Percentiles rank a stretch among this genome's conserved stretches.
These are phyloP conservation scores for Crossocerus cetratus DNA, from an alignment of 2,888 invertebrate species.

Conservation along the genomic window DNA sequence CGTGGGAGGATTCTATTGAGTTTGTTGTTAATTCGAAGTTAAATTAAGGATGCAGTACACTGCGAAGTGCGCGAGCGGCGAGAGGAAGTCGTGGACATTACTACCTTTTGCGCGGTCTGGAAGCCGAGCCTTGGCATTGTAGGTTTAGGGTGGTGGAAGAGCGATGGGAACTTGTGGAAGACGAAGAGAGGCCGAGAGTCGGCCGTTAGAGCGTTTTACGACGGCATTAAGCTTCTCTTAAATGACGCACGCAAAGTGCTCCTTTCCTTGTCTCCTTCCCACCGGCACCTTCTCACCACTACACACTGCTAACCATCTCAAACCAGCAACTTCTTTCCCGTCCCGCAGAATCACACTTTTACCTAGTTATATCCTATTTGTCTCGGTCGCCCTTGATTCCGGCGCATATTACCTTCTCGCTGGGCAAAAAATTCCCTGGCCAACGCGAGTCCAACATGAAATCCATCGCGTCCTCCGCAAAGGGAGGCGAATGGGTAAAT, in stretches of 20 bases:
- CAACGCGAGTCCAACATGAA: too few species aligned
- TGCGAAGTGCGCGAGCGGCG: too few species aligned
- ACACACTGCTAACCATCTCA: slow-evolving; percentile 25
- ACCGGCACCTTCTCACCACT: slow-evolving; percentile 20
- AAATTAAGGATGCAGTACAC: too few species aligned
- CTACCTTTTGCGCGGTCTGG: slow-evolving; percentile 19
- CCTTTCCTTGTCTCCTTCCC: slow-evolving; percentile 34
- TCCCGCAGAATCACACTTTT: slow-evolving; percentile 32
- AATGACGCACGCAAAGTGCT: slow-evolving; percentile 70
- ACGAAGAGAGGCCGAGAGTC: slow-evolving; percentile 48
- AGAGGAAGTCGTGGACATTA: too few species aligned
- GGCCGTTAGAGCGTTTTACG: slow-evolving; percentile 68
- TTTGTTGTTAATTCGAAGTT: too few species aligned
- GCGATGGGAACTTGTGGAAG: slow-evolving; percentile 41
- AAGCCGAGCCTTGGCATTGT: slow-evolving; percentile 33
- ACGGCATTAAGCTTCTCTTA: slow-evolving; percentile 69
- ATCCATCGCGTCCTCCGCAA: too few species aligned
- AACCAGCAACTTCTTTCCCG: slow-evolving; percentile 22
- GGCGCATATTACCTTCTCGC: neutral
- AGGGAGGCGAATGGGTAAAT: too few species aligned
- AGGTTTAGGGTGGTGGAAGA: slow-evolving; percentile 28
- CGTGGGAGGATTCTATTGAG: too few species aligned
- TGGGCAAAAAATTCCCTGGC: too few species aligned
- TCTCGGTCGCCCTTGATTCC: neutral
- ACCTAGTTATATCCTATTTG: slow-evolving; percentile 27